phyloP scores from a whole-genome alignment of 1,140 invertebrate species.

The Listronotus bonariensis region DNA sequence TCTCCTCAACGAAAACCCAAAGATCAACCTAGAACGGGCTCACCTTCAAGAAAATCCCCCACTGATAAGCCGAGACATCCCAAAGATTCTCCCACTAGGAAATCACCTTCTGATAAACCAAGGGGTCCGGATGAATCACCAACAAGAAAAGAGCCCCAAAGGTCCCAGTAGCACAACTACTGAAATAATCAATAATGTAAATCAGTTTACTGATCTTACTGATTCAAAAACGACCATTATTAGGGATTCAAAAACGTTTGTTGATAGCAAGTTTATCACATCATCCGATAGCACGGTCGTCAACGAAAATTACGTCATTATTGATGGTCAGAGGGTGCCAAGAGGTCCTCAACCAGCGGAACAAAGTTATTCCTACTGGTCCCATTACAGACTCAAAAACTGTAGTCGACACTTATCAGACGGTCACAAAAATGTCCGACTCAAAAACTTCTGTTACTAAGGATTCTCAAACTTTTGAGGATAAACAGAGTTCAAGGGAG shows the following conservation, averaged over 20 bases:
- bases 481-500: constrained; percentile 39
- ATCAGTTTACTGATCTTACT: constrained; percentile 24
- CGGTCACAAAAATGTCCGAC: constrained; percentile 38
- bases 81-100: constrained; percentile 4
- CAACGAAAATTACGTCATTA: constrained; percentile 22
- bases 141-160: constrained; percentile 10
- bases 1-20: constrained; percentile 7
- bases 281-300: constrained; percentile 1
- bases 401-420: constrained; percentile 40
- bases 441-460: constrained; percentile 43
- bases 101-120: constrained; percentile 14
- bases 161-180: constrained; percentile 30
- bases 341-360: constrained; percentile 1
- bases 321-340: constrained; percentile 18
- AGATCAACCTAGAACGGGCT: constrained; percentile 4
- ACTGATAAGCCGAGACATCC: constrained; percentile 7
- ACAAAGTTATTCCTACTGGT: constrained; percentile 10
- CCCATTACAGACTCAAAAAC: constrained; percentile 35
- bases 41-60: constrained; percentile 4
- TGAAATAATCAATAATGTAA: constrained; percentile 41
- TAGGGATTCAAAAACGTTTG: constrained; percentile 24
- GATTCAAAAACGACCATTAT: constrained; percentile 11
- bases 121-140: constrained; percentile 10
- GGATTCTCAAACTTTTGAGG: constrained; percentile 45
- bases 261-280: constrained; percentile 11